phyloP scores from a whole-genome alignment of 2,888 invertebrate genomes.

The Drosophila vallismaia region DNA sequence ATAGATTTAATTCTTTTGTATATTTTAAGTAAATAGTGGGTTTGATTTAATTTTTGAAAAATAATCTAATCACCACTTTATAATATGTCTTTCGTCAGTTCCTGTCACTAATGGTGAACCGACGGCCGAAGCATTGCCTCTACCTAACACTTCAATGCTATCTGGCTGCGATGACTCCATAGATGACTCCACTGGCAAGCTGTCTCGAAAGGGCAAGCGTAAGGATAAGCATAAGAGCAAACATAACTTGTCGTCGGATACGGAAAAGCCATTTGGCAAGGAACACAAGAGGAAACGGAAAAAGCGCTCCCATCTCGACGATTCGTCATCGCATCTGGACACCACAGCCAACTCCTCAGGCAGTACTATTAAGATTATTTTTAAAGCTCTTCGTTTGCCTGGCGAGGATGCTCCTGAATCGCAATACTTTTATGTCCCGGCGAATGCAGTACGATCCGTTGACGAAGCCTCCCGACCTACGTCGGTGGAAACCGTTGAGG shows the following conservation, averaged over 20 bases:
- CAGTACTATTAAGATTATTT: slow-evolving; percentile 90
- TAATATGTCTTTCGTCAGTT: slow-evolving; percentile 26
- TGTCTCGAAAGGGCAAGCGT: slow-evolving; percentile 87
- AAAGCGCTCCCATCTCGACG: slow-evolving; percentile 87
- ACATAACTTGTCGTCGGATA: slow-evolving; percentile 84
- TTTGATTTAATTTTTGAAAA: background rate
- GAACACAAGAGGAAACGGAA: slow-evolving; percentile 92
- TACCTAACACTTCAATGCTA: slow-evolving; percentile 54
- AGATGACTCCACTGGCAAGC: slow-evolving; percentile 67
- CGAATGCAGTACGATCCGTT: slow-evolving; percentile 84
- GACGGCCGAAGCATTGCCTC: slow-evolving; percentile 46
- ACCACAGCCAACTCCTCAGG: slow-evolving; percentile 39
- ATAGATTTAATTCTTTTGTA: too few relatives aligned
- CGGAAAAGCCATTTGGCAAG: slow-evolving; percentile 87
- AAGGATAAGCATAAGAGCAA: slow-evolving; percentile 91
- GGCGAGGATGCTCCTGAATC: slow-evolving; percentile 90
- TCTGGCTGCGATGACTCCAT: slow-evolving; percentile 63
- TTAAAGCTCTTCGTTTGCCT: slow-evolving; percentile 83
- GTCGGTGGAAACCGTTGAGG: slow-evolving; percentile 83
- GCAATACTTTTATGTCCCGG: slow-evolving; percentile 91
- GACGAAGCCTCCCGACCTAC: slow-evolving; percentile 83
- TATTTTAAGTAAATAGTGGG: background rate
- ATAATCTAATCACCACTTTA: background rate
- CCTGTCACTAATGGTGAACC: slow-evolving; percentile 30
- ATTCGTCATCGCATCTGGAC: slow-evolving; percentile 48